Evolutionary conservation across 2,113 vertebrate species (phyloP).

Genomic region (Hemichromis elongatus): DNA sequence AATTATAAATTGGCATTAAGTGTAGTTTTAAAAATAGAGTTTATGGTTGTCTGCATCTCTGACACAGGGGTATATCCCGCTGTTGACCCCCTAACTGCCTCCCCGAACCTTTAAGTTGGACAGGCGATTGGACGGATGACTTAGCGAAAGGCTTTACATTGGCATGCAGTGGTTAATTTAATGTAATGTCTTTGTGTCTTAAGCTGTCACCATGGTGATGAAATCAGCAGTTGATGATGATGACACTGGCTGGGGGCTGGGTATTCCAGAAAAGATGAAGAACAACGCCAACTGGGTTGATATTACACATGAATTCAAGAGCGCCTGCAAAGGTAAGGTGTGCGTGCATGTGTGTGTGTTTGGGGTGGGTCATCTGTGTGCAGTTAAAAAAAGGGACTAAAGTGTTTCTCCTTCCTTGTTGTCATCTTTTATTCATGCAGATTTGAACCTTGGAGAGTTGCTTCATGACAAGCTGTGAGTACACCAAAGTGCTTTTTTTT

Average conservation of each 20-base stretch:
- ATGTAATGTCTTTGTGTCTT: not conserved
- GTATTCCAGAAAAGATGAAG: conserved; percentile 92
- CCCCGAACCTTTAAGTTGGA: not conserved
- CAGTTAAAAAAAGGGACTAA: not conserved
- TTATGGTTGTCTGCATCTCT: not conserved
- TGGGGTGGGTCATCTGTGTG: not conserved
- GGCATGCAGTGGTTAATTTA: not conserved
- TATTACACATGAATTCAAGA: conserved; percentile 93
- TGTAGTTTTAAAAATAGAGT: not conserved
- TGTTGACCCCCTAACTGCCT: not conserved
- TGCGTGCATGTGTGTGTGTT: not conserved
- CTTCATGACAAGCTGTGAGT: conserved; percentile 99
- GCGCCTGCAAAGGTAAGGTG: conserved; percentile 84
- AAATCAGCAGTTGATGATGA: conserved; percentile 93
- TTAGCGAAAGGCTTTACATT: not conserved
- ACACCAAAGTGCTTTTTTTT: not conserved
- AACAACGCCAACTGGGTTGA: conserved; percentile 90
- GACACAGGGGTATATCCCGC: not conserved
- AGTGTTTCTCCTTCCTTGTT: not conserved
- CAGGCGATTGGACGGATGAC: not conserved
- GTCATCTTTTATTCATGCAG: conserved; percentile 70
- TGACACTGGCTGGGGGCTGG: conserved; percentile 91
- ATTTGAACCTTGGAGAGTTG: conserved; percentile 93
- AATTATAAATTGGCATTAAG: not conserved
- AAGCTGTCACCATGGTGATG: conserved; percentile 86